A percentile compares a stretch with the other conserved stretches of the same genome.
phyloP scores from a whole-genome alignment of 2,888 invertebrate genomes.

The Candidula unifasciata region DNA sequence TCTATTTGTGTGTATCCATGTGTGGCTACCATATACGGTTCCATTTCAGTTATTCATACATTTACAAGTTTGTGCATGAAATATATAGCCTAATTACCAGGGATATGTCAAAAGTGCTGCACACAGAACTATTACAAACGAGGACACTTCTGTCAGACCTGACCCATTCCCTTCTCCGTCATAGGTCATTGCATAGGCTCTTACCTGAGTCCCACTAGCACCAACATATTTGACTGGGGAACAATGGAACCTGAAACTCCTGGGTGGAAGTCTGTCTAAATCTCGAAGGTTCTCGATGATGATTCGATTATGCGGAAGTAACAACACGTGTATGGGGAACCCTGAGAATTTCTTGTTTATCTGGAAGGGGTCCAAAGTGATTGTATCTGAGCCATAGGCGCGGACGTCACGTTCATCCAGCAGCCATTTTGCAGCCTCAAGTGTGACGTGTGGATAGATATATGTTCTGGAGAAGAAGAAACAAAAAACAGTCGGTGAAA shows the following conservation, averaged over 20 bases:
- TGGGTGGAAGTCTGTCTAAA: neutral
- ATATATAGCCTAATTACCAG: neutral
- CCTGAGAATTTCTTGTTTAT: neutral
- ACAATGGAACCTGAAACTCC: neutral
- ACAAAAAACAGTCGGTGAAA: too few relatives aligned
- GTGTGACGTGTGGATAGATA: neutral
- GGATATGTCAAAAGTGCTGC: neutral
- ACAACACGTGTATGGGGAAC: neutral
- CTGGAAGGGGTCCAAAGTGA: neutral
- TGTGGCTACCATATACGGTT: too few relatives aligned
- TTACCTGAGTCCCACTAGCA: neutral
- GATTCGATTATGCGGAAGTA: neutral
- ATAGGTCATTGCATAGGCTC: slow-evolving; percentile 16
- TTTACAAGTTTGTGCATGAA: too few relatives aligned
- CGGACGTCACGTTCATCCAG: neutral
- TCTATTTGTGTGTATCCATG: too few relatives aligned
- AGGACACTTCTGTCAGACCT: neutral
- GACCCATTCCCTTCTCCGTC: neutral
- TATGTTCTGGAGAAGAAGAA: neutral
- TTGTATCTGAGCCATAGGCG: neutral
- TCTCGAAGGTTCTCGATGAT: slow-evolving; percentile 12
- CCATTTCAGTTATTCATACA: too few relatives aligned
- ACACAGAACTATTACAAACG: neutral
- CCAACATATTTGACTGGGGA: slow-evolving; percentile 14
- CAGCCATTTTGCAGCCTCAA: slow-evolving; percentile 16